Evolutionary conservation across 2,113 vertebrate species (phyloP), one percentile per base, ranked within the genome.

Genomic region (Nymphicus hollandicus): DNA sequence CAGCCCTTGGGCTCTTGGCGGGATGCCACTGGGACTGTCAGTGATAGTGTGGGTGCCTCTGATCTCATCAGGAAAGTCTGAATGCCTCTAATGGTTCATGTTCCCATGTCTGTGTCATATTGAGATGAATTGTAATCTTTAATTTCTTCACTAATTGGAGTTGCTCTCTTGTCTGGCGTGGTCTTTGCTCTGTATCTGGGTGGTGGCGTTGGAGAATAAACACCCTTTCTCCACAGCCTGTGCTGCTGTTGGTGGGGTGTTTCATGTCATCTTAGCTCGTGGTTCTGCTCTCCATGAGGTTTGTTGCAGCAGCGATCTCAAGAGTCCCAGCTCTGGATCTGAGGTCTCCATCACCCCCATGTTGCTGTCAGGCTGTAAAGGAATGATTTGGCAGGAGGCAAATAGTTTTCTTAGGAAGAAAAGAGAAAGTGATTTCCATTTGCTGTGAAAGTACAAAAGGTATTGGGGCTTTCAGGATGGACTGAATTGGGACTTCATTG

Each of bases 1-100:
- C 63, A 70, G 91, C 94, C 93, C 81, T 90, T 50, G 95, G 95
- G 95, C 81, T 86, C 41, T 64, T 91, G 93, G 94, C 85, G 0
- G 20, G 37, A 20, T 20, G 85, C 95, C 93, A 31, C 29, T 7
- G 2, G 52, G 73, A 3, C 91, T 88, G 94, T 72, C 81, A 80
- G 89, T 2, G 71, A 66, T 85, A 66, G 83, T 17, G 49, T 81
- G 89, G 81, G 87, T 58, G 87, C 85, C 60, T 83, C 87, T 90
- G 72, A 84, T 89, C 93, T 84, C 77, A 5, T 49, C 33, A 0
- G 29, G 27, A 5, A 33, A 22, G 84, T 60, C 91, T 89, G 83
- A 69, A 15, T 35, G 52, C 33, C 71, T 77, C 92, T 69, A 13
- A 2, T 53, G 46, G 65, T 17, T 74, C 4, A 0, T 63, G 43